phyloP scores from a whole-genome alignment of 2,888 invertebrate genomes.

The Drosophila borborema region DNA sequence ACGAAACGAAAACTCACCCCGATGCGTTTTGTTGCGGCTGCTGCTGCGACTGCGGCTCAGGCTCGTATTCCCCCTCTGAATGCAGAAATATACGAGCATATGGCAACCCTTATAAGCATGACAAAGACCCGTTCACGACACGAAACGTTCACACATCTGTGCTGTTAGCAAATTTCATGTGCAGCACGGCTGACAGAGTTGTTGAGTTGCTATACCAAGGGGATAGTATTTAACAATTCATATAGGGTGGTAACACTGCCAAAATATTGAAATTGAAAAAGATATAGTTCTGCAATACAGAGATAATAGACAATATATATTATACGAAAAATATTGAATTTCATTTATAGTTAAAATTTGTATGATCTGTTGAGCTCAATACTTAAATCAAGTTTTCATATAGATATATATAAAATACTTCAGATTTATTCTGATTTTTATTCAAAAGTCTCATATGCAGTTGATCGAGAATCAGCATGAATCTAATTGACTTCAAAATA shows the following conservation, averaged over 20 bases:
- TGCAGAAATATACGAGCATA: conserved; percentile 73
- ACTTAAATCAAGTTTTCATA: too few species aligned
- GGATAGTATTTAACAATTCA: background rate
- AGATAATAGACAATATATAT: too few species aligned
- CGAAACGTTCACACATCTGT: conserved; percentile 35
- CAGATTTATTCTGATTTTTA: background rate
- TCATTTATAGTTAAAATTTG: background rate
- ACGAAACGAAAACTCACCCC: conserved; percentile 73
- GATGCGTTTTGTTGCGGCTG: conserved; percentile 32
- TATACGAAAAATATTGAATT: too few species aligned
- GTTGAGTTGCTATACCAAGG: conserved; percentile 4
- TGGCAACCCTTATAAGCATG: conserved; percentile 72
- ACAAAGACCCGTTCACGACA: conserved; percentile 50
- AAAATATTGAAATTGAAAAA: background rate
- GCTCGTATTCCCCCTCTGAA: conserved; percentile 46
- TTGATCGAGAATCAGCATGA: background rate
- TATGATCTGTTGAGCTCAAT: background rate
- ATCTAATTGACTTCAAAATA: background rate
- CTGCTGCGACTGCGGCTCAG: conserved; percentile 4
- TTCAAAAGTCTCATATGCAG: background rate
- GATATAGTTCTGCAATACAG: background rate
- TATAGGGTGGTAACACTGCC: conserved; percentile 38
- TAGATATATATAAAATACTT: too few species aligned
- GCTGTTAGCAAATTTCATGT: conserved; percentile 43
- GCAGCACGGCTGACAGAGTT: conserved; percentile 24